Percentiles rank a stretch among this genome's conserved stretches.
Conservation (phyloP, 2,113 vertebrate genomes). For the Anolis sagrei region DNA sequence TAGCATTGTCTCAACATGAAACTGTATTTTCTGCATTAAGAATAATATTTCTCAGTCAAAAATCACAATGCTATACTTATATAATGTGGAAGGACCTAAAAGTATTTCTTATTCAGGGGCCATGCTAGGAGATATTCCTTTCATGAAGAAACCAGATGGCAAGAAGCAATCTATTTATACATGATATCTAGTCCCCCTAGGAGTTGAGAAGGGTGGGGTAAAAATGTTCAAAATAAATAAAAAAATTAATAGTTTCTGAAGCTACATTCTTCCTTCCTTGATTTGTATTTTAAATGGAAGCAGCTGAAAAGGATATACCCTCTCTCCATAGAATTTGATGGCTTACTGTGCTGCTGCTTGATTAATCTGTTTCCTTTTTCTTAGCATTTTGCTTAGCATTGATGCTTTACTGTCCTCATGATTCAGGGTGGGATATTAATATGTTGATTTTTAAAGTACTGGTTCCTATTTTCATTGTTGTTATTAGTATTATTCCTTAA, state of each 20-base stretch:
- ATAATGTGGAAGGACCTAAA: not conserved
- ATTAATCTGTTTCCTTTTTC: not conserved
- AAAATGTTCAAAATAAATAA: too few species aligned
- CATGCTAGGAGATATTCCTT: not conserved
- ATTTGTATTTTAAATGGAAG: not conserved
- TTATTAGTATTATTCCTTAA: not conserved
- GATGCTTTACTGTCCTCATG: not conserved
- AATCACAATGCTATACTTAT: too few species aligned
- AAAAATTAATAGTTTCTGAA: too few species aligned
- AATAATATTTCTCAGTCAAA: too few species aligned
- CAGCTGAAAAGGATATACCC: not conserved
- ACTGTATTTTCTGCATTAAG: too few species aligned
- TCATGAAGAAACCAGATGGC: not conserved
- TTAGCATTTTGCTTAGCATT: not conserved
- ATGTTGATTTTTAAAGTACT: too few species aligned
- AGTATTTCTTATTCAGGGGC: not conserved
- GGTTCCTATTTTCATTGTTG: not conserved
- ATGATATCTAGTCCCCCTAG: too few species aligned
- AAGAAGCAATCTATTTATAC: not conserved
- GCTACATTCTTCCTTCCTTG: not conserved
- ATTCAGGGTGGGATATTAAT: not conserved
- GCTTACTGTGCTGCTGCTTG: not conserved
- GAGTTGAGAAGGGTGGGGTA: too few species aligned
- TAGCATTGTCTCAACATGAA: too few species aligned
- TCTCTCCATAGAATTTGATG: not conserved